phyloP scores from a whole-genome alignment of 2,888 invertebrate genomes.

The Diaprepes abbreviatus region DNA sequence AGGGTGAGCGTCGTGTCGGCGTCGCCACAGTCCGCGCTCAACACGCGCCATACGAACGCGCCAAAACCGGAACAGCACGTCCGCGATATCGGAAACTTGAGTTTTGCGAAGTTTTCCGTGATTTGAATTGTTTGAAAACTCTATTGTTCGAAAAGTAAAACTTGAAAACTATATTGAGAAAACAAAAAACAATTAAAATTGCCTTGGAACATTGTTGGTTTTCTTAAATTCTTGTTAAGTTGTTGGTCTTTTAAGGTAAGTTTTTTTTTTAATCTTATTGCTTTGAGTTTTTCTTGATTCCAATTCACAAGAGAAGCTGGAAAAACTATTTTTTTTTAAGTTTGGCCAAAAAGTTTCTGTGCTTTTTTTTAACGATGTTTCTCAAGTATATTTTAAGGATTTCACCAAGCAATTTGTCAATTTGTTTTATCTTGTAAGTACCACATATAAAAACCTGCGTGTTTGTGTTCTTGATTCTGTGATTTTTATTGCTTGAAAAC shows the following conservation, averaged over 20 bases:
- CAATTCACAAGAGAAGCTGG: too few relatives aligned
- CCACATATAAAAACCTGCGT: too few relatives aligned
- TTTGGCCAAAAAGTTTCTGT: too few relatives aligned
- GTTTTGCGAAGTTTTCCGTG: slow-evolving; percentile 12
- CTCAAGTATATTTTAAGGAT: too few relatives aligned
- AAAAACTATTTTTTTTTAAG: too few relatives aligned
- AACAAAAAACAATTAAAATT: neutral
- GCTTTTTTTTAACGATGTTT: too few relatives aligned
- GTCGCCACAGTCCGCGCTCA: slow-evolving; percentile 47
- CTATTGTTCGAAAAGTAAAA: neutral
- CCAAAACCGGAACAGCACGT: slow-evolving; percentile 31
- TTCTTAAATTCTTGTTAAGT: neutral
- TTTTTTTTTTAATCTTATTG: neutral
- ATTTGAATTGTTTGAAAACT: neutral
- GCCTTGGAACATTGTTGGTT: neutral
- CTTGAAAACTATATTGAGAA: neutral
- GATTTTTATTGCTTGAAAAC: too few relatives aligned
- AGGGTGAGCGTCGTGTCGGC: slow-evolving; percentile 47
- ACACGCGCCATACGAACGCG: slow-evolving; percentile 39
- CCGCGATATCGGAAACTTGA: slow-evolving; percentile 7
- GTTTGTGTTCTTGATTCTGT: too few relatives aligned
- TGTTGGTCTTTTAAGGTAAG: neutral
- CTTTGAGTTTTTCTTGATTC: too few relatives aligned
- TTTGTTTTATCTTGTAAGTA: too few relatives aligned
- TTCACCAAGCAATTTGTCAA: too few relatives aligned